These are phyloP conservation scores for Burhinus bistriatus DNA, from an alignment of 2,113 vertebrate species.

Conservation along the genomic window DNA sequence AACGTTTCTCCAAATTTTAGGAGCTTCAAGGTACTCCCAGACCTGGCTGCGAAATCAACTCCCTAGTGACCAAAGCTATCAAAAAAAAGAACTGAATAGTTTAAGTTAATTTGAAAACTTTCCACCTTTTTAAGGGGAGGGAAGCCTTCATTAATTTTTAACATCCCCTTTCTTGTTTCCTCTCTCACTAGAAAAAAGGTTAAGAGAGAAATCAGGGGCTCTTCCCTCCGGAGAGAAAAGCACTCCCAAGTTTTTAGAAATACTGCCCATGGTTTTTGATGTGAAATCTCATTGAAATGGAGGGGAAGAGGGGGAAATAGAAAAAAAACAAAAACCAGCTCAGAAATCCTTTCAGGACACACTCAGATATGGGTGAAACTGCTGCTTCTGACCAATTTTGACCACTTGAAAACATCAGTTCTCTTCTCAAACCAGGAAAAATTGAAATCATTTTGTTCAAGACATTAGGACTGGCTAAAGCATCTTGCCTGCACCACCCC, in stretches of 20 bases:
- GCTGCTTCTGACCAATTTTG: not conserved
- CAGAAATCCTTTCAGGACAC: not conserved
- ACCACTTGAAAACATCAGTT: not conserved
- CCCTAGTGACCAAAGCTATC: not conserved
- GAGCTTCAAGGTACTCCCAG: not conserved
- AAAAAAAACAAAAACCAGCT: not conserved
- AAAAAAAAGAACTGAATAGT: not conserved
- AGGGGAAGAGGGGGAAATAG: not conserved
- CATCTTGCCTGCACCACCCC: not conserved
- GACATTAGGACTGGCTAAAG: not conserved
- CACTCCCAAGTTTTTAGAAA: not conserved
- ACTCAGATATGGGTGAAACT: not conserved
- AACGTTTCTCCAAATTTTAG: not conserved
- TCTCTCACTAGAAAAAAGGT: not conserved
- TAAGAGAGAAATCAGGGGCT: not conserved
- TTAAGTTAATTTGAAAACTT: slow-evolving; percentile 8
- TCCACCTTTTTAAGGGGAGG: not conserved
- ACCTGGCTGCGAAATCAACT: not conserved
- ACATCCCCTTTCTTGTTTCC: not conserved
- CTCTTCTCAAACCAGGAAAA: not conserved
- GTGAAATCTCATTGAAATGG: not conserved
- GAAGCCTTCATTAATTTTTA: slow-evolving; percentile 14
- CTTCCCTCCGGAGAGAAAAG: slow-evolving; percentile 17
- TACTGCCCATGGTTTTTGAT: not conserved
- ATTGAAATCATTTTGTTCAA: not conserved